These are phyloP conservation scores for Sebastes schlegelii DNA, from an alignment of 2,113 vertebrate genomes.

Conservation along the genomic window DNA sequence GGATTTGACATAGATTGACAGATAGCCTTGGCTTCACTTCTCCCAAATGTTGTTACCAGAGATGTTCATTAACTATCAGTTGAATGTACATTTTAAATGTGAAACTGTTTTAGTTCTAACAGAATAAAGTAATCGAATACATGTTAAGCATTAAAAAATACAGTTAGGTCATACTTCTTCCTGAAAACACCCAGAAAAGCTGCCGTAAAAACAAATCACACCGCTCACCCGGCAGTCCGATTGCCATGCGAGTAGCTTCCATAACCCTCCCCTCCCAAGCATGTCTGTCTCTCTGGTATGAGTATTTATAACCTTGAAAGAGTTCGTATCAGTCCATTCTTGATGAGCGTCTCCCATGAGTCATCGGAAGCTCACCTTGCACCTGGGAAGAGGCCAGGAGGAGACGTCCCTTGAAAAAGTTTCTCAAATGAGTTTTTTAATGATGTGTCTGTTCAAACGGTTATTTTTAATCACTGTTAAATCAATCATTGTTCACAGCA, in stretches of 20 bases:
- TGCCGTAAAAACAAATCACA: too few species aligned
- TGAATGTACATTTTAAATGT: too few species aligned
- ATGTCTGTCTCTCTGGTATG: constrained; percentile 9
- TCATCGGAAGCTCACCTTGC: constrained; percentile 33
- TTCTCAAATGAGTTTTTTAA: constrained; percentile 46
- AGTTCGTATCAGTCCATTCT: constrained; percentile 14
- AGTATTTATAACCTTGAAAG: constrained; percentile 45
- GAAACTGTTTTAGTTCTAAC: too few species aligned
- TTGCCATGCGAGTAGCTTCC: neutral
- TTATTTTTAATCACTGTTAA: neutral
- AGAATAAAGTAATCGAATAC: too few species aligned
- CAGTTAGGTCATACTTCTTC: too few species aligned
- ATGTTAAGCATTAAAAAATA: too few species aligned
- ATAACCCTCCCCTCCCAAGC: neutral
- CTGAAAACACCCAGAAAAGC: too few species aligned
- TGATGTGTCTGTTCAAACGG: constrained; percentile 25
- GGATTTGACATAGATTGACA: too few species aligned
- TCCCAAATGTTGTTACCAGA: too few species aligned
- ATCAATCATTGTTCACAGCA: neutral
- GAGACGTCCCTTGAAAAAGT: constrained; percentile 9
- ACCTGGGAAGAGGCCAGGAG: constrained; percentile 11
- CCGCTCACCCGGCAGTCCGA: neutral
- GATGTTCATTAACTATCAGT: too few species aligned
- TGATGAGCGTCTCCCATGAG: constrained; percentile 34
- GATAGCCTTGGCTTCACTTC: too few species aligned